Evolutionary conservation across 2,888 invertebrate species (phyloP).

Genomic region (Lissonota sp.): DNA sequence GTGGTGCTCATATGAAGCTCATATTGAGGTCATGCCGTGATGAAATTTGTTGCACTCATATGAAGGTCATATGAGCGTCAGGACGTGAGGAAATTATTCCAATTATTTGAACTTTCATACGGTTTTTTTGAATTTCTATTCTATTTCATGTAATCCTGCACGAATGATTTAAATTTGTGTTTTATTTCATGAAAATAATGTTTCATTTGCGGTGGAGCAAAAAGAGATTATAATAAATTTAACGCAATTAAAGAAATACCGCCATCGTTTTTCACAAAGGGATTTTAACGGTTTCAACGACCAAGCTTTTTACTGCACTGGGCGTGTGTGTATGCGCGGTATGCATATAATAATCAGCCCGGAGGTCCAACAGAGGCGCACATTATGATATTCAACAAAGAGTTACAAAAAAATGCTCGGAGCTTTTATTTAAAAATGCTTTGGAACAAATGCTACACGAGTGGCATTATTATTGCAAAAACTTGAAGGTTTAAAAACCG

Average conservation of each 20-base stretch:
- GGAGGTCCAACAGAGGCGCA: not conserved
- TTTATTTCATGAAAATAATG: too few species aligned
- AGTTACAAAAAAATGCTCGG: conserved; percentile 19
- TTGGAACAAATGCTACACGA: conserved; percentile 31
- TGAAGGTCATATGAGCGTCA: too few species aligned
- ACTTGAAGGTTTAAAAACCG: conserved; percentile 19
- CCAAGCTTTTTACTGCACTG: not conserved
- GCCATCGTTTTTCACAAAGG: conserved; percentile 37
- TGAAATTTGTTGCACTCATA: too few species aligned
- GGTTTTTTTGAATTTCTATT: too few species aligned
- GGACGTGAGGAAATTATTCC: too few species aligned
- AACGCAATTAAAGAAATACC: conserved; percentile 37
- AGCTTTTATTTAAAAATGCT: conserved; percentile 7
- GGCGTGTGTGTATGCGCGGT: conserved; percentile 1
- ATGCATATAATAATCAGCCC: conserved; percentile 2
- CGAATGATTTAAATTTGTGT: too few species aligned
- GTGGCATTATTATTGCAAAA: conserved; percentile 31
- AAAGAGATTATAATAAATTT: conserved; percentile 26
- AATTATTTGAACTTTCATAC: too few species aligned
- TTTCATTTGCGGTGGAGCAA: too few species aligned
- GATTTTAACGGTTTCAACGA: conserved; percentile 29
- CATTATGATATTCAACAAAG: conserved; percentile 31
- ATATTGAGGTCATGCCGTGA: too few species aligned
- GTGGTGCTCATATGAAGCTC: too few species aligned
- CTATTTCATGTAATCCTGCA: too few species aligned